Base-by-base conservation (phyloP, 2,888 invertebrate species). In the Thyatira batis region DNA sequence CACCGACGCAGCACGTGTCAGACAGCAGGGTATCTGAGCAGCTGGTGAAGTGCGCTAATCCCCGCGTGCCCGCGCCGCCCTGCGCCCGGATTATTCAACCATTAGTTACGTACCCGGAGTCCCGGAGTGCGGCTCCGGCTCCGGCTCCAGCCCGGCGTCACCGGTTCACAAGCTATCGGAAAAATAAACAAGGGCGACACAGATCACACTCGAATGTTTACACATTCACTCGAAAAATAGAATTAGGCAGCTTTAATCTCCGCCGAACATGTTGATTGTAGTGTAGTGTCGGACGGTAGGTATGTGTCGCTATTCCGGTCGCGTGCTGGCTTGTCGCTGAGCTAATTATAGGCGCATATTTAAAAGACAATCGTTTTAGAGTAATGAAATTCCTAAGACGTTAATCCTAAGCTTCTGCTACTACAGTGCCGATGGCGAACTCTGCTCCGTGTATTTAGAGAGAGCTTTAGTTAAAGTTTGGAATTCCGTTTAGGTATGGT, bases 121-220 rank as follows among this genome's bases (percentile, higher is more conserved):
- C n/a, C n/a, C n/a, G n/a, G n/a, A n/a, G n/a, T n/a, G n/a, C n/a
- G n/a, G n/a, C n/a, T 10, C 50, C 44, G 51, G 39, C 53, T 50
- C 43, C 8, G 33, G 45, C 17, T 45, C 11, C 25, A n/a, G n/a
- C n/a, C 17, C 23, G 21, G 11, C 23, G 28, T 44, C 50, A 25
- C n/a, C 53, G 25, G 48, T 45, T 52, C 43, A 39, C 33, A 53
- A 49, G 28, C 57, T 6, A 48, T 30, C 45, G 25, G 51, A 44
- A 55, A 58, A 60, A 55, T 59, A 63, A 66, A 65, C 68, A 62
- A 60, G 57, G 58, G 58, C 49, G 51, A 43, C 44, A 30, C 23
- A 17, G n/a, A 51, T 52, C 8, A 11, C 13, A 43, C 23, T 20
- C 11, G 33, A 44, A 44, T 48, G 45, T 30, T 50, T 28, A 27